Evolutionary conservation across 2,888 invertebrate genomes (phyloP).

Genomic region (Pristionchus entomophagus): DNA sequence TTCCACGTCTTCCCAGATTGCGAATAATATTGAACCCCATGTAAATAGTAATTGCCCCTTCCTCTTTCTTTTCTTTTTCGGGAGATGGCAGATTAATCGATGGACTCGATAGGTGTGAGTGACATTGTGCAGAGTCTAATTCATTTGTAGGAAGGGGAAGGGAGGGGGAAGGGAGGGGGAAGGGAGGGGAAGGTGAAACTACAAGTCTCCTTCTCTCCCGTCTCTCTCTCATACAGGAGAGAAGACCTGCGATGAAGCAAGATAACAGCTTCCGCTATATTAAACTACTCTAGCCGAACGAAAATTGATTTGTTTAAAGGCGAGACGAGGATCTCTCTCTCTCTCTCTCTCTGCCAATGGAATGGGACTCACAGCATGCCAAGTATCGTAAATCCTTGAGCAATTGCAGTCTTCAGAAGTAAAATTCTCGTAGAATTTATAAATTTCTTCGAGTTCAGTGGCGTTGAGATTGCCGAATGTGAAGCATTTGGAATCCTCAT

Average conservation of each 20-base stretch:
- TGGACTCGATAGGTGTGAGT: constrained; percentile 32
- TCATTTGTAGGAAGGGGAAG: constrained; percentile 11
- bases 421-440: constrained; percentile 33
- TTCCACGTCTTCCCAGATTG: not conserved
- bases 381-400: not conserved
- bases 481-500: constrained; percentile 23
- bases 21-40: not conserved
- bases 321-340: not conserved
- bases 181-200: not conserved
- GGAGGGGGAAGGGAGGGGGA: constrained; percentile 1
- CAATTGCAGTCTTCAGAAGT: not conserved
- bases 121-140: constrained; percentile 31
- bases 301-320: too few relatives aligned
- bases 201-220: not conserved
- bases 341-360: too few relatives aligned
- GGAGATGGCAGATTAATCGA: constrained; percentile 21
- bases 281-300: not conserved
- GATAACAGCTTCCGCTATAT: constrained; percentile 10
- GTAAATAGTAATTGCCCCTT: not conserved
- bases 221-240: not conserved
- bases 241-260: not conserved
- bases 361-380: constrained; percentile 18
- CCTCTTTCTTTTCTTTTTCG: not conserved
- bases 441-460: not conserved
- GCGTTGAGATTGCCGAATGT: not conserved